Base-by-base conservation (phyloP, 2,113 vertebrate species). In the Fulica atra region DNA sequence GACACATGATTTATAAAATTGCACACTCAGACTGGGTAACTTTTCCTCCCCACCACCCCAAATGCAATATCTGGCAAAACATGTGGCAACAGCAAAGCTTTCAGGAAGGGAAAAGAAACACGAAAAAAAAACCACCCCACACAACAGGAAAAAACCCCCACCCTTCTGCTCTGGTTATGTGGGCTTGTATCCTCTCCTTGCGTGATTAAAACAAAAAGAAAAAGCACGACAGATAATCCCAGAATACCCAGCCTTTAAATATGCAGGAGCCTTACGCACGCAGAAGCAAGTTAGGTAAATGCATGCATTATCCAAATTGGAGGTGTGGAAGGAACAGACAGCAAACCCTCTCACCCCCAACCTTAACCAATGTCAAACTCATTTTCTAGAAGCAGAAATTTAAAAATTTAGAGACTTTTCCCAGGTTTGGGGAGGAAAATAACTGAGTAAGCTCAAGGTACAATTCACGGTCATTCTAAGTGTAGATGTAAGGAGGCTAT, bases 241-340 rank as follows among this genome's bases (percentile, higher is more conserved):
- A 98, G 98, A 98, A 98, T 98, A 97, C 98, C 98, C 96, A 97
- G 97, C 93, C 98, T 98, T 98, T 99, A 99, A 99, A 99, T 98
- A 99, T 99, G 98, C 98, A 99, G 97, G 97, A 99, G 98, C 97
- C 93, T 95, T 78, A 97, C 59, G 97, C 98, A 98, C 98, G 98
- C 98, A 99, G 98, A 97, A 98, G 98, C 97, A 97, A 97, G 95
- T 96, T 96, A 98, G 97, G 97, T 97, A 98, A 97, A 98, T 94
- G 97, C 97, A 98, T 97, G 98, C 97, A 97, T 98, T 98, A 98
- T 98, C 96, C 97, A 97, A 97, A 97, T 10, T 59, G 80, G 95
- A 94, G 92, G 94, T 92, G 94, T 80, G 77, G 48, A 71, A 63
- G 36, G 36, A 36, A 16, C n/a, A 89, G 38, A n/a, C 38, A 78